Conservation (phyloP, 2,797 vertebrate species). For the Pithecia hirsuta region DNA sequence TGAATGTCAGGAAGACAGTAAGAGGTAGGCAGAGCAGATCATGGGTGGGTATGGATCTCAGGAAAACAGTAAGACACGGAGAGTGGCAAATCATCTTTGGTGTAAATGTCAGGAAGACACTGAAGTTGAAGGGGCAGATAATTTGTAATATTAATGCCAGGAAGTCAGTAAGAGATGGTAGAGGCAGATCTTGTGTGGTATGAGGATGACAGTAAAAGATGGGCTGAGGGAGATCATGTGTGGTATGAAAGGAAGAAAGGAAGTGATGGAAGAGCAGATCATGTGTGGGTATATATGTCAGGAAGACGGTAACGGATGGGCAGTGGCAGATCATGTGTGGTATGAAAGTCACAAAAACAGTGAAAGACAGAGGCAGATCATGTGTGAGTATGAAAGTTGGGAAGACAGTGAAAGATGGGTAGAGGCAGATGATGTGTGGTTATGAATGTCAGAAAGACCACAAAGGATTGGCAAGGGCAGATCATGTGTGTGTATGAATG, state of each 20-base stretch:
- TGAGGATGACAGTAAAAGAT: background rate
- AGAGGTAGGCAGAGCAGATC: background rate
- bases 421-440: background rate
- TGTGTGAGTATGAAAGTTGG: background rate
- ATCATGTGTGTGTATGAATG: background rate
- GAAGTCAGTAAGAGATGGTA: background rate
- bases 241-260: no score
- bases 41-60: background rate
- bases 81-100: background rate
- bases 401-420: background rate
- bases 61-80: background rate
- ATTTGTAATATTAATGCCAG: background rate
- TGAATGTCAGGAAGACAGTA: background rate
- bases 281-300: no score
- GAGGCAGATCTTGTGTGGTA: background rate
- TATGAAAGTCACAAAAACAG: no score
- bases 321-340: no score
- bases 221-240: background rate
- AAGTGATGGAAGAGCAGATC: no score
- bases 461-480: background rate
- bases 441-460: background rate
- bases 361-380: background rate
- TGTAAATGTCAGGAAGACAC: background rate
- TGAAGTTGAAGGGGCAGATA: background rate
- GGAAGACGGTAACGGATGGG: no score